phyloP scores from a whole-genome alignment of 2,113 vertebrate genomes.

The Porphyrio hochstetteri region DNA sequence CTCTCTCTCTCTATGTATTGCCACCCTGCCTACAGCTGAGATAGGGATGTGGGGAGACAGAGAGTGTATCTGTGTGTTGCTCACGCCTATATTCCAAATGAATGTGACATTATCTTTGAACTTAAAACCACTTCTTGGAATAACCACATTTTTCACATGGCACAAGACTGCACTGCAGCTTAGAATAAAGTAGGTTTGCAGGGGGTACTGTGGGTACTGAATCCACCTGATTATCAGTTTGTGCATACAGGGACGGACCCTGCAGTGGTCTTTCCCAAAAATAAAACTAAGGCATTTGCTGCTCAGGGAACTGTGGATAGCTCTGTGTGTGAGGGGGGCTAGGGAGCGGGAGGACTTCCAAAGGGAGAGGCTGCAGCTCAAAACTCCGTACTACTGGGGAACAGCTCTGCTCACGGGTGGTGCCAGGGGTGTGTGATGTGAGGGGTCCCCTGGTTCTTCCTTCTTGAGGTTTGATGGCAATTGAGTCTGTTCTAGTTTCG shows the following conservation, averaged over 20 bases:
- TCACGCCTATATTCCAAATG: constrained; percentile 26
- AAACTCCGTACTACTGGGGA: background rate
- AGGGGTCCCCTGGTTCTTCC: background rate
- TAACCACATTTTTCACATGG: background rate
- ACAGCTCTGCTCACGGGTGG: rapidly evolving
- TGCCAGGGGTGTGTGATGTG: background rate
- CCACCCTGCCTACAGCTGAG: constrained; percentile 15
- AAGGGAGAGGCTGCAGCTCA: background rate
- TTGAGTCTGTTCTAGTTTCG: background rate
- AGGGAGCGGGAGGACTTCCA: background rate
- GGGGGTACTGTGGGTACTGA: background rate
- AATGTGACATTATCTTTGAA: constrained; percentile 50
- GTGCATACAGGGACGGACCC: background rate
- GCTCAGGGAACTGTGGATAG: background rate
- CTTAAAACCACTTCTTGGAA: constrained; percentile 28
- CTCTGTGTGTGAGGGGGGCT: rapidly evolving
- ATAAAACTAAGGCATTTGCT: background rate
- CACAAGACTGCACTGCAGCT: background rate
- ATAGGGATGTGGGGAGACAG: background rate
- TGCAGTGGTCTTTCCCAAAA: background rate
- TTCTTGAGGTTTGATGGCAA: background rate
- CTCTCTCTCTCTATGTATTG: background rate
- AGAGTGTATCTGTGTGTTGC: background rate
- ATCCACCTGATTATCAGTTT: background rate
- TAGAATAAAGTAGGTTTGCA: background rate